Conservation (phyloP, 2,888 invertebrate species). For the Frankliniella fusca region DNA sequence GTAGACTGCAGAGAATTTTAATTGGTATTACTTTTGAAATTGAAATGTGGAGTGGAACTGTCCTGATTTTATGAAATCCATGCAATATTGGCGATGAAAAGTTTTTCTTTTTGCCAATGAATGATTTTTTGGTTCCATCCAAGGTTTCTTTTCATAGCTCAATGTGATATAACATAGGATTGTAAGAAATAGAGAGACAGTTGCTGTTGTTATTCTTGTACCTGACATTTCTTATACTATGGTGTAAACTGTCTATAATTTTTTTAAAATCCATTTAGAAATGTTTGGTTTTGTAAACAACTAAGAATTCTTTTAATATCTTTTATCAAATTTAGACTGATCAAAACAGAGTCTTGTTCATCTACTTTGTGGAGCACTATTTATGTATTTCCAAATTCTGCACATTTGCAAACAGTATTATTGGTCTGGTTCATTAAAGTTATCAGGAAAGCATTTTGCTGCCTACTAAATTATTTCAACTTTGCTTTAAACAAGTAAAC, state of each 20-base stretch:
- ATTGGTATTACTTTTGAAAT: neutral
- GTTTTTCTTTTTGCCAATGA: neutral
- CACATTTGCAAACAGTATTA: no score
- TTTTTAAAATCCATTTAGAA: neutral
- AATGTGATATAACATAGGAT: constrained; percentile 2
- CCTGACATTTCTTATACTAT: neutral
- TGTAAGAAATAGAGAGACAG: neutral
- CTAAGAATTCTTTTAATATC: no score
- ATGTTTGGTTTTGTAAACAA: neutral
- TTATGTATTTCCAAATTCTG: no score
- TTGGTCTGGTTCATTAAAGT: no score
- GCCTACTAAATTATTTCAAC: no score
- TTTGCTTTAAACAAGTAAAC: no score
- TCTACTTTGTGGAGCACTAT: no score
- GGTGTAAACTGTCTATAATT: neutral
- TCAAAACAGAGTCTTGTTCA: no score
- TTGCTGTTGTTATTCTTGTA: neutral
- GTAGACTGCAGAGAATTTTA: neutral
- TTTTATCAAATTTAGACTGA: no score
- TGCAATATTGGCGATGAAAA: neutral
- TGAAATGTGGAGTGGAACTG: neutral
- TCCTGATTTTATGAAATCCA: neutral
- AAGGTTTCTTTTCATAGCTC: neutral
- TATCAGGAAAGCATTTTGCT: no score
- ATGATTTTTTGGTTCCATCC: neutral